phyloP scores from a whole-genome alignment of 2,113 vertebrate genomes.

The Ondatra zibethicus region DNA sequence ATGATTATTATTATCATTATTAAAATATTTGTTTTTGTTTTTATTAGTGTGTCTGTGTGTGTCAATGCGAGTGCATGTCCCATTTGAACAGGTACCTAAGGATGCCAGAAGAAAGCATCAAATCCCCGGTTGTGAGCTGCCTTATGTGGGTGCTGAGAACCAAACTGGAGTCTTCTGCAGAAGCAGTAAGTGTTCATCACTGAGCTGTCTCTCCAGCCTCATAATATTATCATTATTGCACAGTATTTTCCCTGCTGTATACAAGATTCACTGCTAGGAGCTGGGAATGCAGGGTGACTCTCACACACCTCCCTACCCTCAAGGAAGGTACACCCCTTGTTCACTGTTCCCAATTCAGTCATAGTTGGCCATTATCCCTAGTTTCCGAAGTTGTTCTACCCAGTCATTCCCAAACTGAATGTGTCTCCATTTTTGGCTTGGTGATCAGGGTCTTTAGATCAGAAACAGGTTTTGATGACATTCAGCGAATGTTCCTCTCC shows the following conservation, averaged over 20 bases:
- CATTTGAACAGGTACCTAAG: not conserved
- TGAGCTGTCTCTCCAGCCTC: not conserved
- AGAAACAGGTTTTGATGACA: not conserved
- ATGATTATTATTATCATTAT: not conserved
- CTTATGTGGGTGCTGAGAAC: not conserved
- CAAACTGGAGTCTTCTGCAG: not conserved
- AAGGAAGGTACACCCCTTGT: rapidly evolving
- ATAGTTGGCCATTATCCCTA: not conserved
- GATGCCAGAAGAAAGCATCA: not conserved
- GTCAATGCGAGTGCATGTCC: not conserved
- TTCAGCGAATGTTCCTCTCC: not conserved
- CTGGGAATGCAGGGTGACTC: not conserved
- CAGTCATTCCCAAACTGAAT: too few relatives aligned
- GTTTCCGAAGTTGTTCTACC: not conserved
- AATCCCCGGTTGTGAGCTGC: not conserved
- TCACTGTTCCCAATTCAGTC: too few relatives aligned
- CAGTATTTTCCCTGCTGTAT: not conserved
- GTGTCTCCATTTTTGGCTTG: not conserved
- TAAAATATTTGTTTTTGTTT: not conserved
- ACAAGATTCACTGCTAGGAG: not conserved
- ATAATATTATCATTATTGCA: not conserved
- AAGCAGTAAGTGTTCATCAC: not conserved
- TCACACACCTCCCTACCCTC: not conserved
- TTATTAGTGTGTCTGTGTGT: not conserved
- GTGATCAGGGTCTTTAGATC: not conserved